phyloP scores from a whole-genome alignment of 92 coral and sea anemone species.

The Scolanthus callimorphus region DNA sequence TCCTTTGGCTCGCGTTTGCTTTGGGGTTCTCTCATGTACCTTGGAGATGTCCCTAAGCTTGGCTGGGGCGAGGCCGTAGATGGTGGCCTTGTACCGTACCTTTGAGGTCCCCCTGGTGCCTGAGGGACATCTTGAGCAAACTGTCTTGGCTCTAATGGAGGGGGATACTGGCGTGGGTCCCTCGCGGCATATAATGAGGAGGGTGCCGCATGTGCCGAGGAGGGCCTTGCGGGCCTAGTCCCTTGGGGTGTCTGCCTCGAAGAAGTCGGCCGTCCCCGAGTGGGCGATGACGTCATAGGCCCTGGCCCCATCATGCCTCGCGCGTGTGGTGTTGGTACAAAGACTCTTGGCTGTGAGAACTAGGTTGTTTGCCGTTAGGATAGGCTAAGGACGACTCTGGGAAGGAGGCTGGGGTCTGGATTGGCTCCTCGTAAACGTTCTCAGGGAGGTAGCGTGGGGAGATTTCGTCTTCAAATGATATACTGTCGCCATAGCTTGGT shows the following conservation, averaged over 20 bases:
- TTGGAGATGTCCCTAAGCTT: slow-evolving; percentile 59
- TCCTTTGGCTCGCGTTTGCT: slow-evolving; percentile 41
- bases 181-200: slow-evolving; percentile 39
- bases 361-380: slow-evolving; percentile 5
- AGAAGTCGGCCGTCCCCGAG: slow-evolving; percentile 51
- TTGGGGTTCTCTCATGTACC: slow-evolving; percentile 58
- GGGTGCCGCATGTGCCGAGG: slow-evolving; percentile 58
- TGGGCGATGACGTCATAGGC: slow-evolving; percentile 13
- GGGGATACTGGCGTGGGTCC: slow-evolving; percentile 33
- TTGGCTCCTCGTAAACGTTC: slow-evolving; percentile 57
- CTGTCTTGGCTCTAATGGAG: slow-evolving; percentile 9
- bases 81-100: slow-evolving; percentile 46
- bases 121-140: slow-evolving; percentile 19
- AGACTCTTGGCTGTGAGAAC: slow-evolving; percentile 17
- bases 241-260: slow-evolving; percentile 38
- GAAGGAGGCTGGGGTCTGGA: slow-evolving; percentile 45
- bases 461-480: slow-evolving; percentile 14
- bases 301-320: slow-evolving; percentile 26
- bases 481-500: slow-evolving; percentile 23
- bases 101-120: slow-evolving; percentile 5
- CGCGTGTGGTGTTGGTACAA: slow-evolving; percentile 60
- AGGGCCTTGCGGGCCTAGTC: slow-evolving; percentile 41
- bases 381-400: slow-evolving; percentile 49
- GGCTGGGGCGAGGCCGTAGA: slow-evolving; percentile 53
- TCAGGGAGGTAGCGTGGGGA: slow-evolving; percentile 29